Base-by-base conservation (phyloP, 2,888 invertebrate species). In the Stegana nigrithorax region DNA sequence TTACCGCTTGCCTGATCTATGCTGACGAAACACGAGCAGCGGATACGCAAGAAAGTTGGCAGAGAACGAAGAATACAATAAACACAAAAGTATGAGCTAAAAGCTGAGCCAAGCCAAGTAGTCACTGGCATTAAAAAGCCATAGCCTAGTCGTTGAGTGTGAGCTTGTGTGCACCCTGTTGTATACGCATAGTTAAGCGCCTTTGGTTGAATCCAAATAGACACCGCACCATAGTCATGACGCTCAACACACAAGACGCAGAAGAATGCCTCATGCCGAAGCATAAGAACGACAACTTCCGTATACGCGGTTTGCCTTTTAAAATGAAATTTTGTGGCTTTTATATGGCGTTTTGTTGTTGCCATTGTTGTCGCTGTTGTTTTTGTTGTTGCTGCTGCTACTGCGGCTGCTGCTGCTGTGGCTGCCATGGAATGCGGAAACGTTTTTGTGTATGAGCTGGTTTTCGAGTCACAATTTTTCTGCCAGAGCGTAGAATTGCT, bases 271-370 rank as follows among this genome's bases (percentile, higher is more conserved):
- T 12, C 19, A 21, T 36, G 45, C 12, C 6, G 45, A 19, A 45
- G 23, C 23, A 36, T 10, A 7, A 42, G 42, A 42, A 63, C 67
- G 59, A 59, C 60, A 72, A 71, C 69, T 70, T 67, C 59, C 59
- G 47, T 25, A 29, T 44, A 59, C 59, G 68, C 64, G 65, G 61
- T 60, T 70, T 71, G 73, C 69, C 67, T 69, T 67, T 63, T 53
- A 62, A 69, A 73, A 73, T 73, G 73, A 68, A 73, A 73, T 73
- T 68, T 68, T 68, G 71, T 65, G 72, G 72, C 69, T 73, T 73
- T 68, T 65, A 61, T 62, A 59, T 19, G 12, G 26, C 14, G 4
- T 44, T 25, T 47, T 21, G 14, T 32, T 55, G 25, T 36, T 36
- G 23, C 59, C 44, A 14, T 26, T 25, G 50, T 26, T 26, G 14